phyloP scores from a whole-genome alignment of 1,140 invertebrate genomes.

The Choristoneura fumiferana region DNA sequence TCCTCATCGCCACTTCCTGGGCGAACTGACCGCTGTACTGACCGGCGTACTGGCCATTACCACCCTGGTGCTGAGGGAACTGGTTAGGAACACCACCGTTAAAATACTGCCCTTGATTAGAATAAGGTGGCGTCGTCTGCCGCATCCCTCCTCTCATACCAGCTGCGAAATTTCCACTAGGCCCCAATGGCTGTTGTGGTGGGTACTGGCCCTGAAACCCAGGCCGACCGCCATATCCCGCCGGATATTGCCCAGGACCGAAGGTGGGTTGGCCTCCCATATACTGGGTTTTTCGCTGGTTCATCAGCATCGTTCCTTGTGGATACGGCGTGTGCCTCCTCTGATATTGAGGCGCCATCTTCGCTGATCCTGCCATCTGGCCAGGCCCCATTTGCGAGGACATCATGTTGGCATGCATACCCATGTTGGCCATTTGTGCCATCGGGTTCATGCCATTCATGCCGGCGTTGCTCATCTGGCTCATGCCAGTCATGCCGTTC shows the following conservation, averaged over 20 bases:
- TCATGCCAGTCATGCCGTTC: slow-evolving; percentile 79
- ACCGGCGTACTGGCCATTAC: slow-evolving; percentile 69
- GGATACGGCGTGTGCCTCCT: slow-evolving; percentile 89
- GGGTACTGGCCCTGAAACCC: slow-evolving; percentile 85
- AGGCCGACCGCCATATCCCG: slow-evolving; percentile 79
- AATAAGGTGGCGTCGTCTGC: slow-evolving; percentile 84
- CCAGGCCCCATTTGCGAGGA: slow-evolving; percentile 75
- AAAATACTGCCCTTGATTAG: slow-evolving; percentile 81
- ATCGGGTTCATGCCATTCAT: slow-evolving; percentile 79
- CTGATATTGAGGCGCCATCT: slow-evolving; percentile 80
- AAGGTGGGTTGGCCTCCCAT: slow-evolving; percentile 78
- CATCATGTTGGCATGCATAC: slow-evolving; percentile 84
- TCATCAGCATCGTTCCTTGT: slow-evolving; percentile 88
- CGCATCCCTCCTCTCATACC: slow-evolving; percentile 77
- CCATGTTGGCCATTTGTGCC: slow-evolving; percentile 83
- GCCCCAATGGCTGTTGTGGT: slow-evolving; percentile 82
- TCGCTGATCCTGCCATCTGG: slow-evolving; percentile 78
- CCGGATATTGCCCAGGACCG: slow-evolving; percentile 80
- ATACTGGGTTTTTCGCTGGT: slow-evolving; percentile 84
- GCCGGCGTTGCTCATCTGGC: slow-evolving; percentile 72
- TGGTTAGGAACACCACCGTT: slow-evolving; percentile 75
- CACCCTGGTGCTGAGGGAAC: slow-evolving; percentile 75
- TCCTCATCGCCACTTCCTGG: slow-evolving; percentile 83
- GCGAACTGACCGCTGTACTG: slow-evolving; percentile 82
- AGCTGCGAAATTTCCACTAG: slow-evolving; percentile 77